Percentiles rank a stretch among this genome's conserved stretches.
These are phyloP conservation scores for Ambastaia sidthimunki DNA, from an alignment of 2,797 vertebrate genomes.

Conservation along the genomic window DNA sequence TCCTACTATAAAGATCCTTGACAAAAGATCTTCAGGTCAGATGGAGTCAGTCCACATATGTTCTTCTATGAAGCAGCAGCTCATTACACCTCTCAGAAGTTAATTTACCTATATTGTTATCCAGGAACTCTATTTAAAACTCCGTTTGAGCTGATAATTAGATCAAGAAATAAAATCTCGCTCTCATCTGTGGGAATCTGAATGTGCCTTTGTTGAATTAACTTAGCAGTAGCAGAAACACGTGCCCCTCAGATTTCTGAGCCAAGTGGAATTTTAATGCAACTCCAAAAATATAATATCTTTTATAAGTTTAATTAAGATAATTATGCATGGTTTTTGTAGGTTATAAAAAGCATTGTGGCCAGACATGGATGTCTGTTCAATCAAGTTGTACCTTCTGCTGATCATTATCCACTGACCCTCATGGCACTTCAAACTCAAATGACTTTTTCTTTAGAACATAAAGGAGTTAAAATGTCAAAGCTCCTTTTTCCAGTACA, in stretches of 20 bases:
- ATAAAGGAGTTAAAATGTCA: background rate
- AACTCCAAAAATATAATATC: too few relatives aligned
- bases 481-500: background rate
- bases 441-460: too few relatives aligned
- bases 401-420: background rate
- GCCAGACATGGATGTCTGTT: background rate
- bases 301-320: too few relatives aligned
- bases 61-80: conserved; percentile 26
- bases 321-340: too few relatives aligned
- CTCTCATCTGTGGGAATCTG: background rate
- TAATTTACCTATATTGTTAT: conserved; percentile 11
- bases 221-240: background rate
- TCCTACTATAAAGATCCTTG: too few relatives aligned
- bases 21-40: conserved; percentile 4
- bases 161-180: conserved; percentile 32
- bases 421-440: too few relatives aligned
- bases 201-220: conserved; percentile 13
- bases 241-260: background rate
- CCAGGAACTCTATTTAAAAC: conserved; percentile 8
- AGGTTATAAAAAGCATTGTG: too few relatives aligned
- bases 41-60: conserved; percentile 13
- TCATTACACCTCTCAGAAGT: conserved; percentile 43
- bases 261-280: too few relatives aligned
- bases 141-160: conserved; percentile 42
- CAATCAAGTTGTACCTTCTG: background rate